Evolutionary conservation across 2,888 invertebrate genomes (phyloP).

Genomic region (Stramonita haemastoma): DNA sequence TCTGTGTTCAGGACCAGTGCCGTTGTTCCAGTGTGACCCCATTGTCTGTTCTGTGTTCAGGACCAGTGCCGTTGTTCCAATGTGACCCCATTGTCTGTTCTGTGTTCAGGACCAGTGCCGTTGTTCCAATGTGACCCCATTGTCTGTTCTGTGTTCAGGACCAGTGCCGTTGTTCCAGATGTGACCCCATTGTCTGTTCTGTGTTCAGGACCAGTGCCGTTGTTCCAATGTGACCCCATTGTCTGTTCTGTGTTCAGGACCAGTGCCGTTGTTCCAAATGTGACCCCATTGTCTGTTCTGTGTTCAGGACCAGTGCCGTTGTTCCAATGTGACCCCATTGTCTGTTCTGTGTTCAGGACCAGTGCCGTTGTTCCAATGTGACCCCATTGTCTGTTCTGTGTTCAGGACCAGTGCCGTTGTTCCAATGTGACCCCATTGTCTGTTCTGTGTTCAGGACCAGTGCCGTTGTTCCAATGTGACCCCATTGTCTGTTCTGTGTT

Average conservation of each 20-base stretch:
- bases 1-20: background rate
- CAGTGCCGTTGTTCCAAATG: conserved; percentile 31
- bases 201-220: background rate
- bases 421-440: conserved; percentile 25
- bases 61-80: conserved; percentile 7
- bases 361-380: conserved; percentile 32
- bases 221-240: conserved; percentile 32
- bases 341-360: background rate
- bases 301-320: background rate
- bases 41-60: background rate
- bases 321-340: conserved; percentile 31
- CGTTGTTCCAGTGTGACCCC: conserved; percentile 34
- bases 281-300: background rate
- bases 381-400: background rate
- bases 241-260: background rate
- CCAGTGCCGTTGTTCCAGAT: conserved; percentile 27
- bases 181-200: background rate
- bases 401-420: conserved; percentile 12
- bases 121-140: conserved; percentile 32
- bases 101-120: background rate
- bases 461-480: conserved; percentile 35
- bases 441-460: background rate
- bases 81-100: conserved; percentile 10
- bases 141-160: background rate
- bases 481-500: background rate